phyloP scores from a whole-genome alignment of 2,113 vertebrate genomes.

The Eulemur macaco region DNA sequence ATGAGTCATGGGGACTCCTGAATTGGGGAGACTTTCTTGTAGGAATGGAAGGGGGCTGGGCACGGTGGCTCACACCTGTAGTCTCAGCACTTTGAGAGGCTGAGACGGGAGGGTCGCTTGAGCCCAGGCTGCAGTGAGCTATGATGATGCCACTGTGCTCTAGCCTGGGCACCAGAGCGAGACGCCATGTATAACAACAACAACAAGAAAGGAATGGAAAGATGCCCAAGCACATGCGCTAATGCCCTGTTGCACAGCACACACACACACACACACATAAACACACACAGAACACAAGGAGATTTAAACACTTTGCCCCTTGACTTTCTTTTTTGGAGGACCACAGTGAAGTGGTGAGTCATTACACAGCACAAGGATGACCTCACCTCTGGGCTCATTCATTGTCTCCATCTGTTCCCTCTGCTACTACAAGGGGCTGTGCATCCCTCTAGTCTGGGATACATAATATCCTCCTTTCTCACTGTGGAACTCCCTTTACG shows the following conservation, averaged over 20 bases:
- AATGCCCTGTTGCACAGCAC: neutral
- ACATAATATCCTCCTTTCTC: neutral
- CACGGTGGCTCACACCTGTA: too few relatives aligned
- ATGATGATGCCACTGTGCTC: too few relatives aligned
- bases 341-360: neutral
- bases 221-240: neutral
- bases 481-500: neutral
- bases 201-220: neutral
- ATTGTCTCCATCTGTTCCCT: neutral
- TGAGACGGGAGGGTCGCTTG: too few relatives aligned
- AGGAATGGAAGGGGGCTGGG: neutral
- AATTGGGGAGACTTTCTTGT: slow-evolving; percentile 6
- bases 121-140: too few relatives aligned
- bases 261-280: neutral
- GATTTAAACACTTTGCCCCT: neutral
- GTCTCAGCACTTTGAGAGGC: too few relatives aligned
- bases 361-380: neutral
- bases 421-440: neutral
- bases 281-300: neutral
- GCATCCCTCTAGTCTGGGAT: neutral
- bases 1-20: neutral
- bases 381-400: neutral
- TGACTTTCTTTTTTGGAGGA: neutral
- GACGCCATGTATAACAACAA: too few relatives aligned
- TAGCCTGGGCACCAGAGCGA: too few relatives aligned